Base-by-base conservation (phyloP, 2,113 vertebrate genomes). In the Limanda limanda region DNA sequence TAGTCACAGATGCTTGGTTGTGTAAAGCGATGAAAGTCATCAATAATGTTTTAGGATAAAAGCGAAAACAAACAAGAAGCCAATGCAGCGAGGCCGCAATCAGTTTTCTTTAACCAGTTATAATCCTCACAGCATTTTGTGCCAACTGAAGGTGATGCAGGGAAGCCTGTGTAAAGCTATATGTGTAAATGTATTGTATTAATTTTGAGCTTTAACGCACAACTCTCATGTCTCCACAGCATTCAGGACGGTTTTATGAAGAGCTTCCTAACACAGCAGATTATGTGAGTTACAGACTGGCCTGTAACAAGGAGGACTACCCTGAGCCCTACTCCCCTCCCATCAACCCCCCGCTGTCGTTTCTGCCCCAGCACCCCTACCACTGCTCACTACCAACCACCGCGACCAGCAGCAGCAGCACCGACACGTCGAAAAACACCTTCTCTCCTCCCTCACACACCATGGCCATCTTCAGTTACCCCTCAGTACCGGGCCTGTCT, bases 211-310 rank as follows among this genome's bases (percentile, higher is more conserved):
- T 48, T 61, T 20, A 31, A 31, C n/a, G 15, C 15, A 8, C 7
- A 2, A 40, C 1, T 74, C 24, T 85, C 82, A 67, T 85, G 72
- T 80, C 65, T 88, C 72, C n/a, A 20, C 94, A 96, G 96, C 94
- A 93, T 87, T 91, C 94, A 71, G 93, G 92, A 65, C 94, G 93
- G 79, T 93, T 92, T 85, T 94, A 93, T 56, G 91, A 95, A 74
- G 95, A 95, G 86, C 83, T 95, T 84, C 90, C 94, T 25, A 95
- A 95, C 94, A 93, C 95, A 70, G 92, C 94, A 8, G 95, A 96
- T 92, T 96, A 96, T 42, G 95, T 96, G 92, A 96, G 90, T 91
- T 94, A 93, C 89, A 94, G 91, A 67, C 87, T 94, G 82, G 92
- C 94, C n/a, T 94, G 94, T 65, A 94, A 94, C 89, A 95, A 95